A percentile compares a stretch with the other conserved stretches of the same genome.
These are phyloP conservation scores for Myripristis murdjan DNA, from an alignment of 2,797 vertebrate species.

Conservation along the genomic window DNA sequence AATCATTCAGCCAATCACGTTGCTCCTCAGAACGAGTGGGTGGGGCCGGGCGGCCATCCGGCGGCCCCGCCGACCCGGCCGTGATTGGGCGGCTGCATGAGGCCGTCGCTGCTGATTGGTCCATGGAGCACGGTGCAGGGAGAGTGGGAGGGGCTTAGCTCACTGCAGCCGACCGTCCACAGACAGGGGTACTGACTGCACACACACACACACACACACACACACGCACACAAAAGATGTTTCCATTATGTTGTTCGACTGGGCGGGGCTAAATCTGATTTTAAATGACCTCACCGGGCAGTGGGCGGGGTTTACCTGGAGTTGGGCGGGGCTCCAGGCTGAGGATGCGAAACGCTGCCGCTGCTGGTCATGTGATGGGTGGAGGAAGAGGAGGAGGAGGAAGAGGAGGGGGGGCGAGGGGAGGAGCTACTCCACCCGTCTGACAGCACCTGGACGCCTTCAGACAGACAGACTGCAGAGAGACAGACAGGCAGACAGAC, in stretches of 20 bases:
- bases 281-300: no score
- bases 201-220: conserved; percentile 13
- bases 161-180: conserved; percentile 90
- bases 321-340: conserved; percentile 50
- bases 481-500: not conserved
- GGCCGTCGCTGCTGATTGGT: conserved; percentile 82
- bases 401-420: conserved; percentile 49
- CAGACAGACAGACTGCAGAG: conserved; percentile 13
- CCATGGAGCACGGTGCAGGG: conserved; percentile 80
- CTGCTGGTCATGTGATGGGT: conserved; percentile 67
- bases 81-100: conserved; percentile 82
- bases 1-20: conserved; percentile 30
- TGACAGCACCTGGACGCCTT: conserved; percentile 62
- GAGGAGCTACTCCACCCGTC: conserved; percentile 87
- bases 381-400: conserved; percentile 85
- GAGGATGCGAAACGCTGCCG: conserved; percentile 47
- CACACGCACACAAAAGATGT: not conserved
- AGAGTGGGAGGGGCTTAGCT: conserved; percentile 84
- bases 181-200: conserved; percentile 93
- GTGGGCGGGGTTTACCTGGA: conserved; percentile 59
- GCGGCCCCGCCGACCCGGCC: conserved; percentile 80
- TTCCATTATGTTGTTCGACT: no score
- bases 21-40: conserved; percentile 87
- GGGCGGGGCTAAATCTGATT: no score
- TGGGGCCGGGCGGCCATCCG: conserved; percentile 86